Evolutionary conservation across 2,888 invertebrate genomes (phyloP), one percentile per base, ranked within the genome.

Genomic region (Cyclophora punctaria): DNA sequence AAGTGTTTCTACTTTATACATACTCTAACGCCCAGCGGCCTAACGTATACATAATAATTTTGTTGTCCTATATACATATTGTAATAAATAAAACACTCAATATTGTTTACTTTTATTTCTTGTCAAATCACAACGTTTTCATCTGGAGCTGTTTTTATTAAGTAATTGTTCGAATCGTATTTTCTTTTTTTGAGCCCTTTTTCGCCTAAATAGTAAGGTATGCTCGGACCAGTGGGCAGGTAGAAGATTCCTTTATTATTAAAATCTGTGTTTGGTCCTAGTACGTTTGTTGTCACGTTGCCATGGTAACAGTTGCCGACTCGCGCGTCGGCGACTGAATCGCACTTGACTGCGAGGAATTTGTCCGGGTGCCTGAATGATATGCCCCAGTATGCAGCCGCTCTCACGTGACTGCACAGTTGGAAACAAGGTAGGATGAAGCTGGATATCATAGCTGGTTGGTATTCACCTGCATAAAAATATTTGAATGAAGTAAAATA

Each of bases 351-450:
- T 3, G 74, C 83, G 40, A 78, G 7, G 57, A 86, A 87, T 46
- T 79, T 66, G 51, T 78, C 71, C 0, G 77, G 75, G 53, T 81
- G 69, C 4, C 55, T 59, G 48, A 63, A 63, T 0, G 86, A 73
- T 0, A 72, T 44, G 0, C 73, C 54, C 80, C 79, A 84, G 68
- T 83, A 85, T 52, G 75, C 55, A 0, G 74, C 81, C 0, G 87
- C 62, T 3, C 83, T 73, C 1, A 83, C 62, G 59, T 87, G 87
- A 49, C 85, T 85, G 71, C 87, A 87, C 3, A 85, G 57, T 46
- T 73, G 68, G 53, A 86, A 75, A 58, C 86, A 86, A 0, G 86
- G 85, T 44, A 86, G 64, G 44, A 86, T 69, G 64, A 85, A 80
- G 50, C 70, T 64, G 2, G 72, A 68, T 3, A 58, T 57, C 59